These are phyloP conservation scores for Boleophthalmus pectinirostris DNA, from an alignment of 2,113 vertebrate genomes.

Conservation along the genomic window DNA sequence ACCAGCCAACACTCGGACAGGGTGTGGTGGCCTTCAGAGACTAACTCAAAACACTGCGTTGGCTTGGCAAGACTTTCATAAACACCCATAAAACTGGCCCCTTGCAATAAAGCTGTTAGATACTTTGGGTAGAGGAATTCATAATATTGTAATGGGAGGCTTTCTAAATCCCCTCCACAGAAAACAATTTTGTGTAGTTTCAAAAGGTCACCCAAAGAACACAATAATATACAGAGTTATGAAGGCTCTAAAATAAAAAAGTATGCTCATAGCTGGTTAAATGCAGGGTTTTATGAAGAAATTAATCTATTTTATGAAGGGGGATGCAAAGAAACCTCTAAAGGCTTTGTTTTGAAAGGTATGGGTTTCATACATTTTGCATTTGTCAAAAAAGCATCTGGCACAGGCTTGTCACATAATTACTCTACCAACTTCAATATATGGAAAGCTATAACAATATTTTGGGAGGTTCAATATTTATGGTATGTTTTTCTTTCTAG, in stretches of 20 bases:
- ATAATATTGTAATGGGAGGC: slow-evolving; percentile 2
- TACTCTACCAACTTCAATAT: no score
- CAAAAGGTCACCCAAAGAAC: not conserved
- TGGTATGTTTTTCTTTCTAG: no score
- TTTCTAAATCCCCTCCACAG: not conserved
- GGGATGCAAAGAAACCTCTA: not conserved
- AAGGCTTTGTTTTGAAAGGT: not conserved
- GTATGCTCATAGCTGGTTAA: not conserved
- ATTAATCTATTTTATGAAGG: not conserved
- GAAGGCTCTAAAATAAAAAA: not conserved
- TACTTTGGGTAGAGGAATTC: slow-evolving; percentile 6
- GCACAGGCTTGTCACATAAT: no score
- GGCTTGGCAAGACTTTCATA: slow-evolving; percentile 27
- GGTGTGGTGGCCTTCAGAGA: slow-evolving; percentile 43
- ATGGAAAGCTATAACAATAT: no score
- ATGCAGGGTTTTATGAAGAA: not conserved
- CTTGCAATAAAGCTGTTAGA: slow-evolving; percentile 22
- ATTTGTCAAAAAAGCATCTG: not conserved
- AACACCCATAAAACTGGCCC: slow-evolving; percentile 25
- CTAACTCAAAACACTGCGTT: slow-evolving; percentile 37
- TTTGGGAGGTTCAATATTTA: no score
- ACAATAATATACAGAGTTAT: not conserved
- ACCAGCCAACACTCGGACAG: slow-evolving; percentile 22
- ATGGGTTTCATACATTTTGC: not conserved
- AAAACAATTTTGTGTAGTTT: slow-evolving; percentile 5